Conservation (phyloP, 2,888 invertebrate genomes). For the Morpho achilles region DNA sequence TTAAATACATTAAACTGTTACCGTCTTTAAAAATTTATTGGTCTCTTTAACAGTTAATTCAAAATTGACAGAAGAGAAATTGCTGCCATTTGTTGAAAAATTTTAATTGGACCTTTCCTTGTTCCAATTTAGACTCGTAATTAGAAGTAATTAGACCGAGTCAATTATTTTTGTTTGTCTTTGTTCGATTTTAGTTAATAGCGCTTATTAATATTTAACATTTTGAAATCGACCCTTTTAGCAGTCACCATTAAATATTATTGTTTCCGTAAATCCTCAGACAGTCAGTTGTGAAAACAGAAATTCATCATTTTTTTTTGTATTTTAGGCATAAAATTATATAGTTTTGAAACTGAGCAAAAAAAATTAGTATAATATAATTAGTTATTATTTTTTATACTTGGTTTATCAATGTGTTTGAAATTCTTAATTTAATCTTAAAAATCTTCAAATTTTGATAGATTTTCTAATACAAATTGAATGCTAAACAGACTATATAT, state of each 20-base stretch:
- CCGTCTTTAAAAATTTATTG: neutral
- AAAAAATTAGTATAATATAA: too few relatives aligned
- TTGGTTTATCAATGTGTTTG: too few relatives aligned
- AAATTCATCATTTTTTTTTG: too few relatives aligned
- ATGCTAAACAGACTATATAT: too few relatives aligned
- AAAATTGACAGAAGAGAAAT: conserved; percentile 6
- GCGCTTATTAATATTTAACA: conserved; percentile 2
- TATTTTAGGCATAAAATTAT: too few relatives aligned
- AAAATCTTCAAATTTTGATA: too few relatives aligned
- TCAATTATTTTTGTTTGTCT: conserved; percentile 22
- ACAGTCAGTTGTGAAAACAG: too few relatives aligned
- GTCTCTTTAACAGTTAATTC: conserved; percentile 2
- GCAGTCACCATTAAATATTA: neutral
- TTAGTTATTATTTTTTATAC: too few relatives aligned
- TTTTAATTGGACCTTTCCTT: conserved; percentile 14
- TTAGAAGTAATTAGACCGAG: conserved; percentile 23
- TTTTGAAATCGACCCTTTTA: neutral
- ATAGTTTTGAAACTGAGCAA: too few relatives aligned
- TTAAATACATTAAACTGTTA: too few relatives aligned
- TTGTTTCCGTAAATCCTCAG: neutral
- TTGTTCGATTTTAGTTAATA: conserved; percentile 16
- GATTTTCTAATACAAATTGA: too few relatives aligned
- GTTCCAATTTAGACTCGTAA: conserved; percentile 17
- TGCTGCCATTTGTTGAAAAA: conserved; percentile 3
- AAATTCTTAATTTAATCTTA: too few relatives aligned